phyloP scores from a whole-genome alignment of 2,113 vertebrate genomes.

The Cinclus cinclus region DNA sequence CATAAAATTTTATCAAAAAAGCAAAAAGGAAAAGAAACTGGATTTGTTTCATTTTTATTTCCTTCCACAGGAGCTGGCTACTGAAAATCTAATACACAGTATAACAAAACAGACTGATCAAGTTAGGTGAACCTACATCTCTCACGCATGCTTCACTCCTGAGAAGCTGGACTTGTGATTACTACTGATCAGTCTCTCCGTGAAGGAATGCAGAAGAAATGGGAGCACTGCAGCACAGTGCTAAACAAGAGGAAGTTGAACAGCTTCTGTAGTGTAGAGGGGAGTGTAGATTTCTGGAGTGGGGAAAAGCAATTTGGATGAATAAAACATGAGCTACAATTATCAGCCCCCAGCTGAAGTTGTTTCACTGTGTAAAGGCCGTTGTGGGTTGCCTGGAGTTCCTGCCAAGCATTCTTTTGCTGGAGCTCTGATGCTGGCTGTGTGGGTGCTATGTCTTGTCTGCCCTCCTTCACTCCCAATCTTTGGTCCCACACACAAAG shows the following conservation, averaged over 20 bases:
- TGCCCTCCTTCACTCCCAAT: accelerated
- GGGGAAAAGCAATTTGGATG: constrained; percentile 15
- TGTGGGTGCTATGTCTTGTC: background rate
- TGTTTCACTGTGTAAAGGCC: background rate
- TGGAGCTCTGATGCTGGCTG: background rate
- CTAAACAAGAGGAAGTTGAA: constrained; percentile 30
- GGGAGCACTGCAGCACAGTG: background rate
- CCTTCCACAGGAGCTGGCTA: background rate
- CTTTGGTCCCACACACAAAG: too few species aligned
- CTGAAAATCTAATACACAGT: background rate
- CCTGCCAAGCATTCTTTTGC: background rate
- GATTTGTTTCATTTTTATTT: background rate
- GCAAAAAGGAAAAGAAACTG: background rate
- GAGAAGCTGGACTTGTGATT: background rate
- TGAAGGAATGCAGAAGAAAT: background rate
- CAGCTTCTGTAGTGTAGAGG: background rate
- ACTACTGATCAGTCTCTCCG: background rate
- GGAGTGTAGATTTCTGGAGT: background rate
- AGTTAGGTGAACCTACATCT: background rate
- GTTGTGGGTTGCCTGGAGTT: background rate
- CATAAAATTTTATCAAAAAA: constrained; percentile 50
- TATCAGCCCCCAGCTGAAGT: background rate
- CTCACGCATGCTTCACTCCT: background rate
- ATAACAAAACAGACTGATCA: background rate
- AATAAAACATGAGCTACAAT: background rate